Evolutionary conservation across 2,797 vertebrate genomes (phyloP), one percentile per base, ranked within the genome.

Genomic region (Pseudomugil tenellus): DNA sequence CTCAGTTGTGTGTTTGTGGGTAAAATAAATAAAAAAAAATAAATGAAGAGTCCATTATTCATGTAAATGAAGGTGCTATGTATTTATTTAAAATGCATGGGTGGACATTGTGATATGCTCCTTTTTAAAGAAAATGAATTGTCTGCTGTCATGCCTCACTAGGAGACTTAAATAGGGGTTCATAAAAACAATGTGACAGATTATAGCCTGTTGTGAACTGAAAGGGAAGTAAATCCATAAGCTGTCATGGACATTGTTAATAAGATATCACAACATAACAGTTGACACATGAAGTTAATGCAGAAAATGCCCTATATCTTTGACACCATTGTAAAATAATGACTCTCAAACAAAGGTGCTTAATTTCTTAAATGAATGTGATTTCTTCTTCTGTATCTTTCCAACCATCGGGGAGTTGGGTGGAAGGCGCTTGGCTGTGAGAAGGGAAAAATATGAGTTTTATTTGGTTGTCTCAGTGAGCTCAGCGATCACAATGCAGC

Each of bases 41-140:
- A n/a, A n/a, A n/a, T n/a, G n/a, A n/a, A n/a, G n/a, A n/a, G n/a
- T n/a, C 11, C 21, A 48, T 62, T 58, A 31, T 65, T 60, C 32
- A 54, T 60, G 66, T 55, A 31, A 41, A 31, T n/a, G 12, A 56
- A 14, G 23, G 57, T 39, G 4, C 34, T 28, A 37, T 3, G 19
- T 6, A 66, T 74, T 49, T 19, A 70, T 57, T 70, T 57, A 43
- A 9, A 54, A 31, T 63, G 19, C 19, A 46, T 39, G 26, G 39
- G 52, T 52, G 59, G 29, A 48, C 41, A 48, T 48, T 57, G 52
- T 63, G 48, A 26, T 32, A 53, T n/a, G 32, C 13, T 17, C 16
- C 46, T 39, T 25, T 7, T 63, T 16, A 19, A 28, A 39, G 14
- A 41, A 56, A 29, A 64, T 21, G 4, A 29, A 64, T n/a, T 16